Evolutionary conservation across 1,140 invertebrate genomes (phyloP).

Genomic region (Brachionus rotundiformis): DNA sequence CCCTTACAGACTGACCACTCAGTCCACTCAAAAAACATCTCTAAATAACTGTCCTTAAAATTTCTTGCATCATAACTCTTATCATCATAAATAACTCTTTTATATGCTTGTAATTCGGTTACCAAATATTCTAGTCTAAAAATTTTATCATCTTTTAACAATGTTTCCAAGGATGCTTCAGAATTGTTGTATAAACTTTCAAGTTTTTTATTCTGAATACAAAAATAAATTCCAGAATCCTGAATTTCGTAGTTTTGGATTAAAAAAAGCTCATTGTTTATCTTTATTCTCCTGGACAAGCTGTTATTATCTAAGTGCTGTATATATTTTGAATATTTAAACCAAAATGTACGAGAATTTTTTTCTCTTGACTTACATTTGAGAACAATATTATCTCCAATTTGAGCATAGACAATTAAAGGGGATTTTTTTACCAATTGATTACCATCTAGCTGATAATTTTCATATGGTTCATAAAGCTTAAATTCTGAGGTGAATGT

Average conservation of each 20-base stretch:
- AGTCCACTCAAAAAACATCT: neutral
- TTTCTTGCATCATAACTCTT: too few relatives aligned
- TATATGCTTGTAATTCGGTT: neutral
- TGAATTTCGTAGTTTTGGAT: neutral
- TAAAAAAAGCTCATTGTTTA: neutral
- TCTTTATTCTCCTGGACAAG: neutral
- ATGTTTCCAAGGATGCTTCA: neutral
- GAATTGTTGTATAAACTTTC: neutral
- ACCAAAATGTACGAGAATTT: neutral
- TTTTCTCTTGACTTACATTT: neutral
- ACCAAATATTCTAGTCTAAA: neutral
- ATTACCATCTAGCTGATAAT: neutral
- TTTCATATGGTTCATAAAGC: neutral
- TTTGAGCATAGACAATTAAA: neutral
- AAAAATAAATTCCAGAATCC: neutral
- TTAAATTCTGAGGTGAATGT: neutral
- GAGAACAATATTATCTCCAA: neutral
- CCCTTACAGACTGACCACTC: neutral
- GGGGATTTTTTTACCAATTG: neutral
- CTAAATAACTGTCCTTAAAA: neutral
- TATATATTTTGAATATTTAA: neutral
- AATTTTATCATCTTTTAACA: neutral
- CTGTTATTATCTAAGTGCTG: neutral
- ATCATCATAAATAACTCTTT: too few relatives aligned
- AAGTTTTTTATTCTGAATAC: neutral